phyloP scores from a whole-genome alignment of 2,797 vertebrate genomes.

The Gymnodraco acuticeps region DNA sequence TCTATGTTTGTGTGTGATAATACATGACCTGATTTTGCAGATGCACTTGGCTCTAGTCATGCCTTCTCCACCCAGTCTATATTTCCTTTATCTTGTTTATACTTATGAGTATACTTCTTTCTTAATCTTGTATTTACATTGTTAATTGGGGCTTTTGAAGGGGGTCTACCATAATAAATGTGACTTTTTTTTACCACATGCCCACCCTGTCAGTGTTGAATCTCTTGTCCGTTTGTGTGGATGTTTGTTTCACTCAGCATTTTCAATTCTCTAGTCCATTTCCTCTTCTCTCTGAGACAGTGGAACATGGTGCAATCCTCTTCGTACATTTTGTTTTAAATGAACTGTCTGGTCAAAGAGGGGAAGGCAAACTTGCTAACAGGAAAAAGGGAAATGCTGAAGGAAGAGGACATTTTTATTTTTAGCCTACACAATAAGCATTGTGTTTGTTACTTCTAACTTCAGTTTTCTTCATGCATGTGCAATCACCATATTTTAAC shows the following conservation, averaged over 20 bases:
- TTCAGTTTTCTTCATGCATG: no score
- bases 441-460: background rate
- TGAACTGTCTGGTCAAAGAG: conserved; percentile 8
- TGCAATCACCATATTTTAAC: no score
- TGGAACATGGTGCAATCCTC: background rate
- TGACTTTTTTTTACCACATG: background rate
- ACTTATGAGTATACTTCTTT: background rate
- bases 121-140: background rate
- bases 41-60: no score
- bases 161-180: background rate
- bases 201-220: background rate
- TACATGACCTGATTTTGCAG: no score
- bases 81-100: background rate
- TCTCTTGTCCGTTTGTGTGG: conserved; percentile 2
- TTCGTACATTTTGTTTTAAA: conserved; percentile 4
- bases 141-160: background rate
- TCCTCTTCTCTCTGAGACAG: conserved; percentile 45
- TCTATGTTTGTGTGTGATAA: no score
- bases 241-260: conserved; percentile 39
- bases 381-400: no score
- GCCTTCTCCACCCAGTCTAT: no score
- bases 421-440: background rate
- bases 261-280: conserved; percentile 38
- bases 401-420: no score
- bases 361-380: conserved; percentile 9